Evolutionary conservation across 2,797 vertebrate genomes (phyloP), one percentile per base, ranked within the genome.

Genomic region (Pitangus sulphuratus): DNA sequence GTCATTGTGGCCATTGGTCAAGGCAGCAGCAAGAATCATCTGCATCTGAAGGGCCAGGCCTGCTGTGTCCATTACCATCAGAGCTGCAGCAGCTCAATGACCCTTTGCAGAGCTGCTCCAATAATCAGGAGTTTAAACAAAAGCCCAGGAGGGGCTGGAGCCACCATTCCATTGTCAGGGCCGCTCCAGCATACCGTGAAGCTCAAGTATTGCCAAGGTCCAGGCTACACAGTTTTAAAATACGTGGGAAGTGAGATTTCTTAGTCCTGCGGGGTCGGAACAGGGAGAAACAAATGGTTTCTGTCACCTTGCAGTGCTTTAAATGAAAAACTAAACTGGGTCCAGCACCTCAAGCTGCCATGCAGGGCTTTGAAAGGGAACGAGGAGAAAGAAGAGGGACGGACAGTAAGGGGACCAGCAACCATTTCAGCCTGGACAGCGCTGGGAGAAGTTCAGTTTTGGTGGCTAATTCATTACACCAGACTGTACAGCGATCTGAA

Each of bases 31-130:
- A 92, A 92, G 81, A 87, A 77, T 81, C 68, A 76, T 66, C 56
- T 24, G 76, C 77, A 72, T 60, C 14, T 2, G 4, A 92, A 88
- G 85, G 87, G 79, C 89, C 44, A 40, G 82, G 66, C 94, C 79
- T 93, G 92, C 92, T 95, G 95, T 1, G 82, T 81, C 18, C 84
- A 85, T 93, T 15, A 69, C 76, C 89, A 89, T 83, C 90, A 92
- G 78, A 20, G 22, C 72, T n/a, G 70, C 70, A 50, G 83, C 89
- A 91, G 25, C 91, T 92, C 84, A 78, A n/a, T 80, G 91, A 91
- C 57, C 92, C 85, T 91, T 87, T 81, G 88, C 91, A 84, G 83
- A 87, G 83, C 80, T 72, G 54, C 88, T 94, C 66, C 74, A 45
- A 20, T 61, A 53, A 95, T n/a, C 87, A 74, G 4, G 58, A 84